These are phyloP conservation scores for Drosophila oshimai DNA, from an alignment of 1,140 invertebrate species.

Conservation along the genomic window DNA sequence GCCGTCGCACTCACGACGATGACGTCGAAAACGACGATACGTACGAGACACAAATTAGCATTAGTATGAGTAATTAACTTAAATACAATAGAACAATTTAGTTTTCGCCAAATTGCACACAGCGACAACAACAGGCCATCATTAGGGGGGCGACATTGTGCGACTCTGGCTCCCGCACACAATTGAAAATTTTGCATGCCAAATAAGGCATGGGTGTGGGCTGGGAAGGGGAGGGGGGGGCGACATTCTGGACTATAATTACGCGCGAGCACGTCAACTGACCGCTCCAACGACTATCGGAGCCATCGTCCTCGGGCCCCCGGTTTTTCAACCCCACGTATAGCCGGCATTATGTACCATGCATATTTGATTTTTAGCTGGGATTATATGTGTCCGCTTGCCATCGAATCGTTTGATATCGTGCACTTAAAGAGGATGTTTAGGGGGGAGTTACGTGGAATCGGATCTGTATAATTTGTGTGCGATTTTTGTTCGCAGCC, in stretches of 20 bases:
- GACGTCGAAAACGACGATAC: conserved; percentile 38
- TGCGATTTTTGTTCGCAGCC: conserved; percentile 29
- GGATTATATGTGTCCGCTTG: conserved; percentile 32
- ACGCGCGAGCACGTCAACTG: conserved; percentile 68
- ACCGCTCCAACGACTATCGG: conserved; percentile 60
- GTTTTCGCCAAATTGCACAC: conserved; percentile 71
- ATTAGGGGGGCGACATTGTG: conserved; percentile 36
- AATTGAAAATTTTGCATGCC: conserved; percentile 74
- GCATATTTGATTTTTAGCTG: conserved; percentile 60
- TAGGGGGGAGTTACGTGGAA: not conserved
- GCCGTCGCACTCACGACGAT: conserved; percentile 51
- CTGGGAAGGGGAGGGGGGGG: not conserved
- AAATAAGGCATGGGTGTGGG: conserved; percentile 4
- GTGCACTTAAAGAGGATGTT: conserved; percentile 39
- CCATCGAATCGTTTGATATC: conserved; percentile 26
- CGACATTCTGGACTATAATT: conserved; percentile 71
- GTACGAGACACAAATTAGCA: conserved; percentile 71
- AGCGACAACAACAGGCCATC: conserved; percentile 37
- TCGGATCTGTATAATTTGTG: conserved; percentile 55
- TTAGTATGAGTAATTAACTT: conserved; percentile 81
- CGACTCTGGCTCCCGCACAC: conserved; percentile 14
- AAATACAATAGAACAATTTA: conserved; percentile 81
- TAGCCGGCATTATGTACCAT: conserved; percentile 4
- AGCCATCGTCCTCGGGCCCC: conserved; percentile 30
- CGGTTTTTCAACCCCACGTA: not conserved